phyloP scores from a whole-genome alignment of 2,888 invertebrate species.

The Diadegma fenestrale region DNA sequence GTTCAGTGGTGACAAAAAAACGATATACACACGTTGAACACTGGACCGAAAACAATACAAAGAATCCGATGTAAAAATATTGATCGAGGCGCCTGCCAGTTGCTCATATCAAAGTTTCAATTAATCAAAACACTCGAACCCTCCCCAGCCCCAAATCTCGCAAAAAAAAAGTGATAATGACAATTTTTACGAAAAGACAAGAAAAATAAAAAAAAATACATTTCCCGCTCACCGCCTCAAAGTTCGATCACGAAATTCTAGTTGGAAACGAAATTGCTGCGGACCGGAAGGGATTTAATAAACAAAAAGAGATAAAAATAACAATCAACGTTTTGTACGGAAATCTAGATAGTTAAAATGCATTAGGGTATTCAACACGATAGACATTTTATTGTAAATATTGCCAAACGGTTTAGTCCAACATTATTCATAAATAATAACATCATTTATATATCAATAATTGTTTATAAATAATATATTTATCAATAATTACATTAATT shows the following conservation, averaged over 20 bases:
- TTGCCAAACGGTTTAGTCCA: slow-evolving; percentile 63
- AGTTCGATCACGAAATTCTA: slow-evolving; percentile 44
- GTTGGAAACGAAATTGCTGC: not conserved
- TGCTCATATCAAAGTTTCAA: slow-evolving; percentile 82
- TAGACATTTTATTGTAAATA: slow-evolving; percentile 78
- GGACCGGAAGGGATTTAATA: slow-evolving; percentile 47
- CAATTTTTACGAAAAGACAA: slow-evolving; percentile 40
- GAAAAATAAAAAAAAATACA: slow-evolving; percentile 10
- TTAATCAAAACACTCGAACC: slow-evolving; percentile 64
- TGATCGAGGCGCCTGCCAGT: slow-evolving; percentile 80
- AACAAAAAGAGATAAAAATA: slow-evolving; percentile 65
- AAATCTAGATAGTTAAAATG: slow-evolving; percentile 77
- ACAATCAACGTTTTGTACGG: slow-evolving; percentile 81
- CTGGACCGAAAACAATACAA: slow-evolving; percentile 49
- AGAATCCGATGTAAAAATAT: slow-evolving; percentile 73
- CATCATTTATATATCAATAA: slow-evolving; percentile 4
- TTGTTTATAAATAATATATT: not conserved
- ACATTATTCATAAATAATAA: slow-evolving; percentile 30
- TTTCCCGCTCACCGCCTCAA: not conserved
- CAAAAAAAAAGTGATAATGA: slow-evolving; percentile 7
- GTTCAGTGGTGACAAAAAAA: slow-evolving; percentile 45
- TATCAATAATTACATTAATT: slow-evolving; percentile 15
- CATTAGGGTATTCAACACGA: slow-evolving; percentile 71
- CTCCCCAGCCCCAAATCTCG: not conserved
- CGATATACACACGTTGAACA: slow-evolving; percentile 11